Evolutionary conservation across 1,140 invertebrate species (phyloP).

Genomic region (Aricia agestis): DNA sequence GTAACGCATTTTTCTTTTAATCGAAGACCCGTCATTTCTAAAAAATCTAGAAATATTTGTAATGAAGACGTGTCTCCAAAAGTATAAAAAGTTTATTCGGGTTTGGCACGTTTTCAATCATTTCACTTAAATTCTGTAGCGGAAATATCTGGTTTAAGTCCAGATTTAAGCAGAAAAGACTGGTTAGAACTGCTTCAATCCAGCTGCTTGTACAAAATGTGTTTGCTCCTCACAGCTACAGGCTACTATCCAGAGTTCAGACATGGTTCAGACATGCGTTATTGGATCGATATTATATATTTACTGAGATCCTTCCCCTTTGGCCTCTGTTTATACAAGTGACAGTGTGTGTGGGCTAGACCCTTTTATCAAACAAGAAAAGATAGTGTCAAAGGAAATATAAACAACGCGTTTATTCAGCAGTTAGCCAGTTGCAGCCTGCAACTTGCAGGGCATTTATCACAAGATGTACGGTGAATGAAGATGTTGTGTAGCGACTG

Average conservation of each 20-base stretch:
- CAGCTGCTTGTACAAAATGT: neutral
- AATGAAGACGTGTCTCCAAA: no score
- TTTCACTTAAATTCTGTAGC: neutral
- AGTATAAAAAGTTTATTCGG: no score
- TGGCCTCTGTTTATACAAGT: neutral
- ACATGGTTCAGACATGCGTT: neutral
- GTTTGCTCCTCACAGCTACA: no score
- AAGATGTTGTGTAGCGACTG: neutral
- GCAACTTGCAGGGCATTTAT: neutral
- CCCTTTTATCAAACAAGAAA: neutral
- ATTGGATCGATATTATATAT: neutral
- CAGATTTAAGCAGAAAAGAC: neutral
- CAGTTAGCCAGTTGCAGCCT: neutral
- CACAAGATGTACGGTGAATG: neutral
- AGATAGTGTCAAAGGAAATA: neutral
- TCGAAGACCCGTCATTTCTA: no score
- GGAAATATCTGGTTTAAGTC: neutral
- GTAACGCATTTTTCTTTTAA: no score
- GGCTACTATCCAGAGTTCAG: no score
- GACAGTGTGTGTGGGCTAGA: neutral
- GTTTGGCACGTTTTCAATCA: no score
- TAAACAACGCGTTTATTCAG: neutral
- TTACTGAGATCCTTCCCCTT: neutral
- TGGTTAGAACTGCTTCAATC: neutral
- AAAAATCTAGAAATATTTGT: no score